Evolutionary conservation across 2,113 vertebrate genomes (phyloP), one percentile per base, ranked within the genome.

Genomic region (Paraplagusia blochii): DNA sequence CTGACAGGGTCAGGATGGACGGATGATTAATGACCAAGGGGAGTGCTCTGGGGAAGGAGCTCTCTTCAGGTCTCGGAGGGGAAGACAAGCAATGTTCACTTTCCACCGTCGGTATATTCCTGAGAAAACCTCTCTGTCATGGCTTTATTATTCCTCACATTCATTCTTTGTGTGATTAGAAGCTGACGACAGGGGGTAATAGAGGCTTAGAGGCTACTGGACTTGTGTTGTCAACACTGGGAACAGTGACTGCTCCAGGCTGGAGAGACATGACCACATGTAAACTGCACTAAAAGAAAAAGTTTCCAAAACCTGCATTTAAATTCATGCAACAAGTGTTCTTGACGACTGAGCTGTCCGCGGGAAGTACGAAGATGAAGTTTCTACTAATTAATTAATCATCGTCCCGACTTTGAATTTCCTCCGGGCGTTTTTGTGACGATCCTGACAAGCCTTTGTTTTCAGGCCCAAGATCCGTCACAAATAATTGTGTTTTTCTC

Each of bases 11-110:
- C 64, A 73, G 75, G 81, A 84, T 81, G 72, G 80, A 84, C 67
- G 58, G 57, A 86, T 90, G 85, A 89, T 89, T 89, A 88, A 90
- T 86, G 88, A 79, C 68, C 82, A 59, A 69, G 58, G 66, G 85
- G 81, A 83, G 81, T 74, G 76, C 70, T 79, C 66, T 53, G 58
- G 61, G 68, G 82, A 75, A 49, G 67, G 69, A 78, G 61, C 80
- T 58, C 69, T 61, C 50, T 9, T 11, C 63, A 33, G 62, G 58
- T 53, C 73, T 59, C 70, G 61, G 79, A 87, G 83, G 85, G 79
- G 73, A 61, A 76, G 76, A 74, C 35, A 8, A 67, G 60, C 35
- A 0, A 72, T 58, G 64, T 61, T 14, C 73, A 76, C 65, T 79
- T 72, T 80, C 74, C 62, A 60, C 60, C 72, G 48, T 63, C 66